Percentiles rank a stretch among this genome's conserved stretches.
These are phyloP conservation scores for Chaetura pelagica DNA, from an alignment of 2,113 vertebrate species.

Conservation along the genomic window DNA sequence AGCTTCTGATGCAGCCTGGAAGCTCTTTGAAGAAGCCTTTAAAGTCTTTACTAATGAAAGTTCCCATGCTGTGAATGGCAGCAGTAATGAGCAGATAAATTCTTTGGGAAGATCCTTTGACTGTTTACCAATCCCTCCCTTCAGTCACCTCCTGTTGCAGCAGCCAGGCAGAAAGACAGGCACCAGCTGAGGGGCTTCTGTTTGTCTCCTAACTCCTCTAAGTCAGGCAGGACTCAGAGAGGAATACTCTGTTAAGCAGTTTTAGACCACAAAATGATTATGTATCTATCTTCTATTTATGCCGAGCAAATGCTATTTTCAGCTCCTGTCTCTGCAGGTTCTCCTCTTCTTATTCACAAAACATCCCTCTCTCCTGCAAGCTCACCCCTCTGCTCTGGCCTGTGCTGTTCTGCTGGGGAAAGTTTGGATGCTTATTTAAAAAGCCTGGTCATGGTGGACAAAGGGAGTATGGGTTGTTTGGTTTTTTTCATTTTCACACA, in stretches of 20 bases:
- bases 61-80: not conserved
- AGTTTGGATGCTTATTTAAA: slow-evolving; percentile 43
- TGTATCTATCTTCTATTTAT: not conserved
- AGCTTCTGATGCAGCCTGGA: not conserved
- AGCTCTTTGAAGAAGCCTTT: slow-evolving; percentile 48
- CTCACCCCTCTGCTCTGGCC: not conserved
- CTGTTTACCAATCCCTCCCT: not conserved
- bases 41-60: not conserved
- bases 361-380: not conserved
- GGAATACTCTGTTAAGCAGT: not conserved
- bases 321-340: slow-evolving; percentile 12
- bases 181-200: not conserved
- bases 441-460: not conserved
- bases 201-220: not conserved
- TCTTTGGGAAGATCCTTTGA: not conserved
- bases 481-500: not conserved
- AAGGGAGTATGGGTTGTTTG: not conserved
- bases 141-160: not conserved
- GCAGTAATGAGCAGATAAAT: not conserved
- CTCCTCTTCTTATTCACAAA: not conserved
- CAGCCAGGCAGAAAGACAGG: not conserved
- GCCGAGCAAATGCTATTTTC: not conserved
- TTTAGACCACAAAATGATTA: not conserved
- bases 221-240: not conserved
- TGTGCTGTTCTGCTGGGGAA: not conserved